These are phyloP conservation scores for Hydrolagus colliei DNA, from an alignment of 2,797 vertebrate species.

Conservation along the genomic window DNA sequence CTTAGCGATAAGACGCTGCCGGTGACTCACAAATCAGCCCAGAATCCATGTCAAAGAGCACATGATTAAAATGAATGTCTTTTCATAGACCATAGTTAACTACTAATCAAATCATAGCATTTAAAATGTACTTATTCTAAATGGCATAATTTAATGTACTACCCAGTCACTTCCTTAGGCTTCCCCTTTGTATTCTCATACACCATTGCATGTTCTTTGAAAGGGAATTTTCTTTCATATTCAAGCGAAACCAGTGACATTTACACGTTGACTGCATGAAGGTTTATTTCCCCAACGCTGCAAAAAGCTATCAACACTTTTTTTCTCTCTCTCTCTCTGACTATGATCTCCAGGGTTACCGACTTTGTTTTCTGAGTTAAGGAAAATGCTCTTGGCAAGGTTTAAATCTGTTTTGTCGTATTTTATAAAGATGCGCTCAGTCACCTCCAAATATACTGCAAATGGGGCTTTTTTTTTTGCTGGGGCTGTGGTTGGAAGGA, in stretches of 20 bases:
- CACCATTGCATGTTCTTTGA: slow-evolving; percentile 9
- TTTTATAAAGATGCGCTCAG: no score
- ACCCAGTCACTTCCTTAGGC: slow-evolving; percentile 10
- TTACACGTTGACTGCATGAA: neutral
- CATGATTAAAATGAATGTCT: slow-evolving; percentile 31
- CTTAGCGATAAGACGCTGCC: slow-evolving; percentile 17
- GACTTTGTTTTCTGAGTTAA: neutral
- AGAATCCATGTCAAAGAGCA: slow-evolving; percentile 30
- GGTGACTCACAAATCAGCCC: neutral
- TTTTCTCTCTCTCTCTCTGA: neutral
- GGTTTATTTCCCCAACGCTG: neutral
- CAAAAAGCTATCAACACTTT: neutral
- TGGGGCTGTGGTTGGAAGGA: no score
- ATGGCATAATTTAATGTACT: slow-evolving; percentile 29
- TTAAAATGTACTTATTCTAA: slow-evolving; percentile 29
- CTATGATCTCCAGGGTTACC: no score
- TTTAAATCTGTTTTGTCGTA: neutral
- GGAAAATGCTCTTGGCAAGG: neutral
- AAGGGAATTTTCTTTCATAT: neutral
- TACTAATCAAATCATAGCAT: slow-evolving; percentile 29
- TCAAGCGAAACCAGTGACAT: neutral
- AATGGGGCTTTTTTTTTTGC: neutral
- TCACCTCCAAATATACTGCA: neutral
- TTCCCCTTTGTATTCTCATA: slow-evolving; percentile 7
- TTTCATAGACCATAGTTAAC: slow-evolving; percentile 25